Evolutionary conservation across 2,113 vertebrate species (phyloP), one percentile per base, ranked within the genome.

Genomic region (Lophotis ruficrista): DNA sequence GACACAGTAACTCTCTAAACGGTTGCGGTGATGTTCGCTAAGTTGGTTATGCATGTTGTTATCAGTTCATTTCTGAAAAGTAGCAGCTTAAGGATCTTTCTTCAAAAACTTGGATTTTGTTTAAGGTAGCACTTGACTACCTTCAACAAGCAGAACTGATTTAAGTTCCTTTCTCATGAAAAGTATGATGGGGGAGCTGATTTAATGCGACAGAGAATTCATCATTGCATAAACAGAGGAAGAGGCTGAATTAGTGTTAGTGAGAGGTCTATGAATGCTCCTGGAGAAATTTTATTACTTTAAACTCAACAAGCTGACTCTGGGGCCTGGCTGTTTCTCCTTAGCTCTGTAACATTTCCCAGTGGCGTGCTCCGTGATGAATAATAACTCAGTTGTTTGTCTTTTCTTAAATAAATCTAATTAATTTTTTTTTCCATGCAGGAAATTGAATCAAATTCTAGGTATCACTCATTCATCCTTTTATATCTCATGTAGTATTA

Each of bases 361-460:
- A 14, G 45, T 24, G 43, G 82, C 82, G 61, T 6, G 1, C 48
- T 93, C 38, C 4, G 14, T 89, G 70, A 88, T 82, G 83, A 97
- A 65, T 92, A 95, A 89, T 75, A 81, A n/a, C 65, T 92, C 54
- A 45, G 77, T 82, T 88, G 65, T 89, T 96, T 24, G 82, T 89
- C 20, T 93, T 90, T 89, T 90, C 73, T 90, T 76, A 87, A 93
- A 72, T 80, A 92, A 93, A 96, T 92, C 80, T 70, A 83, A 96
- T 94, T 91, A 45, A 41, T 51, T 72, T 72, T 64, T 70, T 87
- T 92, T 92, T 71, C 72, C 37, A 25, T 64, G 47, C 70, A 90
- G 91, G 93, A 97, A 97, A 89, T 92, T 30, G 69, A 81, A 88
- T 95, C 43, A 90, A 84, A 94, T 96, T 90, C 92, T 87, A 84